Percentiles rank a stretch among this genome's conserved stretches.
Conservation (phyloP, 2,888 invertebrate species). For the Scrobipalpa atriplicella region DNA sequence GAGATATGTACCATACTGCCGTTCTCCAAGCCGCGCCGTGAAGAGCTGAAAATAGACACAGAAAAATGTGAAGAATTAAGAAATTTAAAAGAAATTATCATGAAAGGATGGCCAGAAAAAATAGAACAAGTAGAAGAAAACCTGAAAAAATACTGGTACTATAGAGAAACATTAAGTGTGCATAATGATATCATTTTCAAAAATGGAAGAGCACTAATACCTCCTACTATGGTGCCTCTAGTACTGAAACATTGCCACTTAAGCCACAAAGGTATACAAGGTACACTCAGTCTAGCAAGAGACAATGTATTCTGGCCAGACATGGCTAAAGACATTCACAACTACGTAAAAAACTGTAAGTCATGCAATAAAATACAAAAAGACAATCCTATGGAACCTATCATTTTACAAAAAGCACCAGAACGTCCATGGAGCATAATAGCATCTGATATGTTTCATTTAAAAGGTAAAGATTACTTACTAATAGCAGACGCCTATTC, state of each 20-base stretch:
- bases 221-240: conserved; percentile 22
- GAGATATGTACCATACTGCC: conserved; percentile 21
- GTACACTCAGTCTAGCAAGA: conserved; percentile 20
- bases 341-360: conserved; percentile 16
- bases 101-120: conserved; percentile 30
- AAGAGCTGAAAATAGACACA: conserved; percentile 19
- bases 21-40: conserved; percentile 11
- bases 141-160: conserved; percentile 30
- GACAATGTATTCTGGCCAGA: conserved; percentile 24
- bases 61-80: conserved; percentile 18
- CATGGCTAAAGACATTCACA: conserved; percentile 13
- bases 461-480: conserved; percentile 23
- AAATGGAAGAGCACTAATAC: conserved; percentile 26
- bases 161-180: conserved; percentile 29
- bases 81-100: conserved; percentile 15
- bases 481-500: conserved; percentile 29
- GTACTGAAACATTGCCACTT: conserved; percentile 21
- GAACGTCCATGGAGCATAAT: conserved; percentile 30
- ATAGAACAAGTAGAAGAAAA: conserved; percentile 23
- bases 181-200: conserved; percentile 26
- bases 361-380: conserved; percentile 24
- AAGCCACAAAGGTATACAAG: conserved; percentile 25
- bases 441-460: conserved; percentile 31
- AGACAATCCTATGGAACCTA: conserved; percentile 27
- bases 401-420: conserved; percentile 21